Evolutionary conservation across 2,113 vertebrate genomes (phyloP).

Genomic region (Pollimyrus isidori): DNA sequence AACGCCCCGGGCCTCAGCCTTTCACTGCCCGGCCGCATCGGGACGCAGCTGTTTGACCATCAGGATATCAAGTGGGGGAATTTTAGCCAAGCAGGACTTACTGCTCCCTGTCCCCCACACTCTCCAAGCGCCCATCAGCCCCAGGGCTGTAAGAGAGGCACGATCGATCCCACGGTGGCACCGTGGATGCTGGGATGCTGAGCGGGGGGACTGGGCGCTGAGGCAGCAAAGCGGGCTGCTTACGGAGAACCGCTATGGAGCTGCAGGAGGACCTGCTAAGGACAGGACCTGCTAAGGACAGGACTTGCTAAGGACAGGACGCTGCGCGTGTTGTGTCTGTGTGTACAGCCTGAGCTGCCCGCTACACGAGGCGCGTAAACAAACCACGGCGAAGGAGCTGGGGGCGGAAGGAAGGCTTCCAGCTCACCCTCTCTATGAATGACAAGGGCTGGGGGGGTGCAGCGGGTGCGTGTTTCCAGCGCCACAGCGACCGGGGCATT

Average conservation of each 20-base stretch:
- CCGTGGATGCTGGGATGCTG: constrained; percentile 32
- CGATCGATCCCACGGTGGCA: constrained; percentile 35
- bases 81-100: constrained; percentile 34
- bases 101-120: constrained; percentile 43
- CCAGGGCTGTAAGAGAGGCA: constrained; percentile 34
- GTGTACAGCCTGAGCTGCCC: too few species aligned
- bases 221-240: neutral
- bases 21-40: neutral
- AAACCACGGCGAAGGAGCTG: too few species aligned
- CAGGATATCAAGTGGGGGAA: neutral
- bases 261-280: neutral
- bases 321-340: too few species aligned
- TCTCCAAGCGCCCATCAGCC: constrained; percentile 27
- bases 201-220: constrained; percentile 30
- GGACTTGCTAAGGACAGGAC: neutral
- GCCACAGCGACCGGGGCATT: neutral
- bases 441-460: too few species aligned
- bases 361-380: neutral
- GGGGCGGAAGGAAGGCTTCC: too few species aligned
- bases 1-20: neutral
- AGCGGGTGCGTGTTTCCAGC: neutral
- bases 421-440: too few species aligned
- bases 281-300: neutral
- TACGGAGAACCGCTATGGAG: neutral
- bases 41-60: neutral